These are phyloP conservation scores for Trachelus tabidus DNA, from an alignment of 2,888 invertebrate genomes.

Conservation along the genomic window DNA sequence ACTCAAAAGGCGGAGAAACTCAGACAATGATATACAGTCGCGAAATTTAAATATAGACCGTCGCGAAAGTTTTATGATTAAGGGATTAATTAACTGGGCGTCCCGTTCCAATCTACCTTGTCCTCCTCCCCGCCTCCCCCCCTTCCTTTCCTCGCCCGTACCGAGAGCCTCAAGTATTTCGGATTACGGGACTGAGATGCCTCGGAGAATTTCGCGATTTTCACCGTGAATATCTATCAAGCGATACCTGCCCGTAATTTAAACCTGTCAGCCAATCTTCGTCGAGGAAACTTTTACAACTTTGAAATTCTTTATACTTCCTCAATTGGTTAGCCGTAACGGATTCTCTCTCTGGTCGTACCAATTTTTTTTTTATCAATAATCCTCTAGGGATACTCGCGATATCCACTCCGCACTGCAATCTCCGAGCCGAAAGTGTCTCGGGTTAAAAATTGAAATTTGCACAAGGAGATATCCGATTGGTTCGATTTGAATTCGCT, in stretches of 20 bases:
- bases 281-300: conserved; percentile 23
- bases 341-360: neutral
- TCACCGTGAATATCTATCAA: conserved; percentile 3
- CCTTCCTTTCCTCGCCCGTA: neutral
- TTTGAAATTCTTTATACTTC: conserved; percentile 12
- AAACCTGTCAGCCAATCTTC: conserved; percentile 13
- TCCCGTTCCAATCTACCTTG: neutral
- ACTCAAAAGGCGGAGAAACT: conserved; percentile 28
- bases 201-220: conserved; percentile 42
- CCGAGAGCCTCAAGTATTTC: conserved; percentile 38
- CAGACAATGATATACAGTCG: conserved; percentile 24
- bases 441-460: neutral
- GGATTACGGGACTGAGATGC: conserved; percentile 30
- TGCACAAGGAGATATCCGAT: neutral
- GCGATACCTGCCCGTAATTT: conserved; percentile 27
- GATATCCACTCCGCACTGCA: neutral
- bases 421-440: neutral
- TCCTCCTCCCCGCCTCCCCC: too few relatives aligned
- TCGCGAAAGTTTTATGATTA: conserved; percentile 55
- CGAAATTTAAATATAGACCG: conserved; percentile 48
- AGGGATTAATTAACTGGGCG: conserved; percentile 53
- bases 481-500: neutral
- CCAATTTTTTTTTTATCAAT: neutral
- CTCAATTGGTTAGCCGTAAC: neutral
- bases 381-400: neutral